Percentiles rank a stretch among this genome's conserved stretches.
These are phyloP conservation scores for Petrocephalus zakoni DNA, from an alignment of 2,113 vertebrate species.

Conservation along the genomic window DNA sequence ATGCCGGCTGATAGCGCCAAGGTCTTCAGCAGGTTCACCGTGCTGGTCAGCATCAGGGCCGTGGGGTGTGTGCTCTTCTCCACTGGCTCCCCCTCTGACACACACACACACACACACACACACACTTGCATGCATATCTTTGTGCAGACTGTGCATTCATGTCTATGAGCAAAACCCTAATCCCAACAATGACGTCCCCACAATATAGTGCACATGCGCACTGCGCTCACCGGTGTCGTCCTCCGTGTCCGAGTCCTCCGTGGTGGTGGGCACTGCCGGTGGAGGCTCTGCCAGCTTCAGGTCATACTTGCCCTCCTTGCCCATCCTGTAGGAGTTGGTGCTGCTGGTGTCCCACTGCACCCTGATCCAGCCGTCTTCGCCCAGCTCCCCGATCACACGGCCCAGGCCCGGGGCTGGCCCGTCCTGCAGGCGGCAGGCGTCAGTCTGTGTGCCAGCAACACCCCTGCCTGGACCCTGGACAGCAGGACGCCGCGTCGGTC, in stretches of 20 bases:
- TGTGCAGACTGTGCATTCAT: not conserved
- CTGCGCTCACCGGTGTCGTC: conserved; percentile 80
- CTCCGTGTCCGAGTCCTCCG: conserved; percentile 91
- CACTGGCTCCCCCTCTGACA: conserved; percentile 76
- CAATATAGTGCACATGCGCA: not conserved
- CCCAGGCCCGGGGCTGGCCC: conserved; percentile 91
- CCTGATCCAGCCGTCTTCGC: conserved; percentile 96
- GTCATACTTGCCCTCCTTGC: conserved; percentile 96
- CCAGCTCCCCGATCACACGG: conserved; percentile 92
- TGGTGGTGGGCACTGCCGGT: conserved; percentile 66
- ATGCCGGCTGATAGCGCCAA: conserved; percentile 85
- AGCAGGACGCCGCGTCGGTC: too few species aligned
- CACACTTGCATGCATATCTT: not conserved
- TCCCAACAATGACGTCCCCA: not conserved
- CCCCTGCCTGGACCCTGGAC: too few species aligned
- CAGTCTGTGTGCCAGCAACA: not conserved
- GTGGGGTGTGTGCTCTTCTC: conserved; percentile 89
- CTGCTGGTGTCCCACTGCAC: conserved; percentile 98
- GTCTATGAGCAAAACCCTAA: not conserved
- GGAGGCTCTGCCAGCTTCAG: conserved; percentile 89
- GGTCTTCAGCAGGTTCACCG: conserved; percentile 86
- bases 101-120: not conserved
- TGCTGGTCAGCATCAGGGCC: conserved; percentile 85
- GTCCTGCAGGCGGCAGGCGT: conserved; percentile 62
- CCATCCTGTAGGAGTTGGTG: conserved; percentile 98